Evolutionary conservation across 1,140 invertebrate genomes (phyloP), one percentile per base, ranked within the genome.

Genomic region (Oppia nitens): DNA sequence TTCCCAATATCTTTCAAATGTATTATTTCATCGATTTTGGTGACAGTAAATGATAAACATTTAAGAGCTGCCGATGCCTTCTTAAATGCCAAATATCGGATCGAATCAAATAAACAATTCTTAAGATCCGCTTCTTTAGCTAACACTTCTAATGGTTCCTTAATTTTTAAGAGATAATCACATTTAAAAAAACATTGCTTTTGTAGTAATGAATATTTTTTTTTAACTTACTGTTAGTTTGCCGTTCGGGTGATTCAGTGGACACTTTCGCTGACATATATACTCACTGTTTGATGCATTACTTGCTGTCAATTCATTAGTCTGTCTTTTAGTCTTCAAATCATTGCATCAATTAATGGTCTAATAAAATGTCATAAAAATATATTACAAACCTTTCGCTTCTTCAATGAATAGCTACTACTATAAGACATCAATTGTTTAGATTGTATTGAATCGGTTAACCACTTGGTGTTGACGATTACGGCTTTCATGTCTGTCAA

Each of bases 1-100:
- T 40, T 40, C 6, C 32, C 32, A 17, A 40, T 40, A 40, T 40
- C 32, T 40, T 40, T 40, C 32, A 40, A 40, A 40, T 40, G 70
- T 50, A 24, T 65, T 23, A 55, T 4, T 52, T 52, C 17, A 24
- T 52, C 50, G 26, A 52, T 52, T 3, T 12, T 52, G 2, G 17
- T n/a, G 3, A 52, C 21, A 3, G 23, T 24, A n/a, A 9, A 24
- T 24, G 23, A 26, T 3, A 52, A 52, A 52, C 50, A 23, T 24
- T 52, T 52, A 14, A 52, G 26, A 24, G 25, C 50, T 52, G 50
- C 23, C 14, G 50, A 23, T 2, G 50, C 50, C 26, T 52, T 52
- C 12, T 24, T 52, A 23, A 52, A 52, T 3, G 50, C 50, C 25
- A 52, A n/a, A 21, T 23, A 23, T 52, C 23, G 20, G 23, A 23